A percentile compares a stretch with the other conserved stretches of the same genome.
These are phyloP conservation scores for Dasyurus viverrinus DNA, from an alignment of 2,113 vertebrate genomes.

Conservation along the genomic window DNA sequence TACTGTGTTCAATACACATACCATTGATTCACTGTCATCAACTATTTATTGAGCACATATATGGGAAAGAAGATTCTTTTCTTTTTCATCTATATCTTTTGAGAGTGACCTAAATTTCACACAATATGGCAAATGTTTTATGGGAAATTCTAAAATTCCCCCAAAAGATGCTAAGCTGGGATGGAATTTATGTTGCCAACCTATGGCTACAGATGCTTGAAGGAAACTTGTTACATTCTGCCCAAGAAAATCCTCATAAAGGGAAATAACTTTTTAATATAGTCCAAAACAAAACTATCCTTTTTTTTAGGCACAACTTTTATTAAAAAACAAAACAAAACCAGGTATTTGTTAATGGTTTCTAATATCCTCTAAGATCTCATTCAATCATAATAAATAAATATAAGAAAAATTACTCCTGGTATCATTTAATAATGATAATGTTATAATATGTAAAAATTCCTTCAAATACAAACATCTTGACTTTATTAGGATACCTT, in stretches of 20 bases:
- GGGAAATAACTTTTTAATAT: neutral
- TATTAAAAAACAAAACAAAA: neutral
- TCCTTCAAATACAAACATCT: neutral
- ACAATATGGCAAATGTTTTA: neutral
- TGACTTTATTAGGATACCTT: neutral
- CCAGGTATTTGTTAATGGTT: neutral
- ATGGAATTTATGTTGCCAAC: constrained; percentile 36
- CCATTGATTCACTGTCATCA: neutral
- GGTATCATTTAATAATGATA: neutral
- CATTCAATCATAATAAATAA: neutral
- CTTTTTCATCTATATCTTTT: neutral
- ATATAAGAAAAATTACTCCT: neutral
- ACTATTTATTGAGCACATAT: neutral
- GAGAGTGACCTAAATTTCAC: neutral
- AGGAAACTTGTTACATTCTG: neutral
- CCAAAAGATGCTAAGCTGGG: neutral
- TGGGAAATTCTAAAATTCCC: constrained; percentile 6
- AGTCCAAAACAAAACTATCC: neutral
- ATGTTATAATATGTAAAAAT: neutral
- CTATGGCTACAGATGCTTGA: constrained; percentile 1
- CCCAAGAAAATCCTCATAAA: neutral
- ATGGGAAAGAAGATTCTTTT: neutral
- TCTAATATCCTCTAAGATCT: neutral
- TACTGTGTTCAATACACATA: no score
- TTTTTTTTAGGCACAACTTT: neutral